Percentiles rank a stretch among this genome's conserved stretches.
Conservation (phyloP, 1,140 invertebrate species). For the Brachionus koreanus region DNA sequence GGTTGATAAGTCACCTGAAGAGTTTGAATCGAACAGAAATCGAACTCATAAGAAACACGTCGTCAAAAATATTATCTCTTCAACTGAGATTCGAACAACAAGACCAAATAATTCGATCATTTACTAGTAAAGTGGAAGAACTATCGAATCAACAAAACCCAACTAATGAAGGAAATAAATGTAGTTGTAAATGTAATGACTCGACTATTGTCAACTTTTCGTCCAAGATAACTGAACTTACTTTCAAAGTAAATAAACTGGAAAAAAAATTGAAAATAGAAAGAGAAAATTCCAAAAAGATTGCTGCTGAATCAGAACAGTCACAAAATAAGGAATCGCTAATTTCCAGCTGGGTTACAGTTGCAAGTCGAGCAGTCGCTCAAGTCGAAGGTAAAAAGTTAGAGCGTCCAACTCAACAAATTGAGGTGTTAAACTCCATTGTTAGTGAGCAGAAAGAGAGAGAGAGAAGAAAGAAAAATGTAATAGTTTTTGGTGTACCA, state of each 20-base stretch:
- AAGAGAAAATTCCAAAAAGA: not conserved
- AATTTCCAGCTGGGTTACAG: not conserved
- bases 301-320: not conserved
- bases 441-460: not conserved
- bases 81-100: not conserved
- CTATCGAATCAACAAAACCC: not conserved
- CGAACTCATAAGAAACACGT: not conserved
- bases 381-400: not conserved
- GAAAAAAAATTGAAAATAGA: not conserved
- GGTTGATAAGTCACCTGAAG: not conserved
- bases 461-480: not conserved
- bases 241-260: not conserved
- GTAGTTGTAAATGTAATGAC: not conserved
- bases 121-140: not conserved
- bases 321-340: not conserved
- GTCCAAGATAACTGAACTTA: not conserved
- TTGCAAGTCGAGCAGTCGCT: not conserved
- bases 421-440: not conserved
- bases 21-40: not conserved
- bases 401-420: not conserved
- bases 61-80: not conserved
- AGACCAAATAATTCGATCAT: not conserved
- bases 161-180: not conserved
- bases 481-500: not conserved
- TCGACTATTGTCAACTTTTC: not conserved